Percentiles rank a stretch among this genome's conserved stretches.
Conservation (phyloP, 2,888 invertebrate genomes). For the Nasonovia ribisnigri region DNA sequence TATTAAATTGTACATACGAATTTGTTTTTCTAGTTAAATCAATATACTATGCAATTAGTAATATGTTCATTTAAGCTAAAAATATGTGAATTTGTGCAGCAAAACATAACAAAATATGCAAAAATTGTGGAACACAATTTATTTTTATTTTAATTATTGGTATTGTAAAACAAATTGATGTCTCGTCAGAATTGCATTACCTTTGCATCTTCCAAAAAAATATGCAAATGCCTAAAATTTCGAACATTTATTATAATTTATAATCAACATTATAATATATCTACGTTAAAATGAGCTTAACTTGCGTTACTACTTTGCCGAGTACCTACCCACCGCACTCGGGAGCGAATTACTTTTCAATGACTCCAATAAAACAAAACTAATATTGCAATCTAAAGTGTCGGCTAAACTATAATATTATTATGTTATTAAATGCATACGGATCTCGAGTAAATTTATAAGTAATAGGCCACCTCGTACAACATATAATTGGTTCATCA, state of each 20-base stretch:
- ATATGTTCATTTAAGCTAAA: no score
- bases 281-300: not conserved
- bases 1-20: no score
- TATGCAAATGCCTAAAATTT: not conserved
- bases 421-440: not conserved
- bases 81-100: not conserved
- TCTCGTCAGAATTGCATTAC: not conserved
- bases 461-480: not conserved
- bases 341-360: slow-evolving; percentile 41
- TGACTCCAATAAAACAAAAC: slow-evolving; percentile 49
- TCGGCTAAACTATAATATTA: not conserved
- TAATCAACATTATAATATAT: no score
- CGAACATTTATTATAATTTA: not conserved
- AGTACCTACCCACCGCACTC: slow-evolving; percentile 38
- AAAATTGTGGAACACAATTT: not conserved
- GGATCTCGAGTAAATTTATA: slow-evolving; percentile 10
- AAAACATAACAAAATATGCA: not conserved
- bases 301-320: not conserved
- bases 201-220: not conserved
- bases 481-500: not conserved
- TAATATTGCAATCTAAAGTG: slow-evolving; percentile 52
- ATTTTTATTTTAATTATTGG: not conserved
- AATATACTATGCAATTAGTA: no score
- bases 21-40: no score
- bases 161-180: not conserved